phyloP scores from a whole-genome alignment of 2,797 vertebrate species.

The Pseudotriccus pelzelni region DNA sequence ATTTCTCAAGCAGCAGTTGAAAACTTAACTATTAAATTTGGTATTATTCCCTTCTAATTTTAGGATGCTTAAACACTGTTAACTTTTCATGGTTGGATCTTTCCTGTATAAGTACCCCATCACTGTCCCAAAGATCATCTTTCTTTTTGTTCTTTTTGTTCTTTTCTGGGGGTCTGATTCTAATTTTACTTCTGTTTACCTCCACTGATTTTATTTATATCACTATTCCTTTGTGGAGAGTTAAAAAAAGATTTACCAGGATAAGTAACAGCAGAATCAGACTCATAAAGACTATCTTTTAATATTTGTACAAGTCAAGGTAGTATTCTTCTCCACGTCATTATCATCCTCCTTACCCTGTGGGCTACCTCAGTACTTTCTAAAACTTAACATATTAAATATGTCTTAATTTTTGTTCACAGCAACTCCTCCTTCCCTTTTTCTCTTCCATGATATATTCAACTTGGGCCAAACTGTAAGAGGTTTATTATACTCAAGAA shows the following conservation, averaged over 20 bases:
- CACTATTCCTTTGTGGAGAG: not conserved
- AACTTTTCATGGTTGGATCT: not conserved
- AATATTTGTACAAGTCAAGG: not conserved
- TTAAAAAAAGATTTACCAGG: not conserved
- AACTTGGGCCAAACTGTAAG: not conserved
- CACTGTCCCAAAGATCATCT: not conserved
- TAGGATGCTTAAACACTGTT: not conserved
- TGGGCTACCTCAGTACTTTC: not conserved
- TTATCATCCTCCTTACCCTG: not conserved
- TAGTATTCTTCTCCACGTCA: not conserved
- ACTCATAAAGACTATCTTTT: not conserved
- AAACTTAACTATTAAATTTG: not conserved
- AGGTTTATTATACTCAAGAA: conserved; percentile 27
- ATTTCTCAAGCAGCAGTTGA: not conserved
- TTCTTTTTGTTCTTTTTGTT: not conserved
- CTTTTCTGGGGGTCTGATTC: not conserved
- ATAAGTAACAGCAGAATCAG: not conserved
- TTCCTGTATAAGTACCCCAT: not conserved
- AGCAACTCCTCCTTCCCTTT: not conserved
- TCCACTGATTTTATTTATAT: not conserved
- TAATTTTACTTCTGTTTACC: not conserved
- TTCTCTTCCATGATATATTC: not conserved
- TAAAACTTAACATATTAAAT: not conserved
- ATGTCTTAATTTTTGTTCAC: not conserved
- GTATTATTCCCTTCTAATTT: not conserved